Evolutionary conservation across 2,888 invertebrate species (phyloP), one percentile per base, ranked within the genome.

Genomic region (Spodoptera exigua): DNA sequence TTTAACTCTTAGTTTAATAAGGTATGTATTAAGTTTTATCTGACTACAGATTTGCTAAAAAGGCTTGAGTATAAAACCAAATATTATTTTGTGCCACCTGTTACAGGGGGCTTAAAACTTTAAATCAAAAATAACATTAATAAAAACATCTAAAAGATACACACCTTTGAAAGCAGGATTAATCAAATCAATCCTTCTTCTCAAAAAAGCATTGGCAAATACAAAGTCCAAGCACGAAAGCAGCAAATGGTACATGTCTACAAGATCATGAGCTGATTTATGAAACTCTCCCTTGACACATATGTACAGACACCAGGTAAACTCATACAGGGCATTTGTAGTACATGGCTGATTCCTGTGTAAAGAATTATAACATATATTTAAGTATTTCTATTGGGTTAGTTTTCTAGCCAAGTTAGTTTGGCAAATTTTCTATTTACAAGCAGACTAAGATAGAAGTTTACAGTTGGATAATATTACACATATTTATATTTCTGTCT

Each of bases 301-400:
- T 35, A 99, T 96, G 91, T 98, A 99, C 60, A 99, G 92, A 49
- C 97, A 97, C 99, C 99, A 99, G 76, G 97, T 97, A 84, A 99
- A 98, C 84, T 98, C 98, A 89, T 98, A 99, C 3, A 99, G 93
- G 84, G 98, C 97, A 53, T 96, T 95, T 43, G 97, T 95, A 7
- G 97, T 96, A 87, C 98, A 98, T 32, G 97, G 97, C 35, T 96
- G 94, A 49, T 96, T 93, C 84, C 97, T 98, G 85, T 40, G 75
- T 78, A 13, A 27, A 34, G 2, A 35, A 18, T n/a, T n/a, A 49
- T 45, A 40, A 32, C 32, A 34, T 17, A 0, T 34, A 14, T 17
- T 14, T 11, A 13, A 18, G n/a, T 14, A 4, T 43, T 36, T 2
- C 9, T 36, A 4, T 9, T 9, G 21, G 12, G 10, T 27, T 12